Percentiles rank a stretch among this genome's conserved stretches.
Evolutionary conservation across 2,888 invertebrate genomes (phyloP).

Genomic region (Tricholauxania praeusta): DNA sequence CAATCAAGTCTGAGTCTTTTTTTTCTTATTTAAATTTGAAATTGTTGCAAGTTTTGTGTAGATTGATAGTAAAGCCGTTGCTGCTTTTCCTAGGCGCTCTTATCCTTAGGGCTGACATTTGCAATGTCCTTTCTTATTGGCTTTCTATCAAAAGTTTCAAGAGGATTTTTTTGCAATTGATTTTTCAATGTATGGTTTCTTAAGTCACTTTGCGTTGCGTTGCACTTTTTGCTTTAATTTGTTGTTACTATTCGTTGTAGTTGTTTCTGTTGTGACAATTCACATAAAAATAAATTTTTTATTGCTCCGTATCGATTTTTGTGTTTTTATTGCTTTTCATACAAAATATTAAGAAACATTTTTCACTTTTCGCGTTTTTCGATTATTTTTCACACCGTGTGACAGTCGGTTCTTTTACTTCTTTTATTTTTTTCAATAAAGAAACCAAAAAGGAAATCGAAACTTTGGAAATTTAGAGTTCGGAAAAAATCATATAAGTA

Average conservation of each 20-base stretch:
- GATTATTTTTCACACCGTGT: conserved; percentile 37
- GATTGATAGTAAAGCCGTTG: background rate
- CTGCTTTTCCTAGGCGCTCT: conserved; percentile 6
- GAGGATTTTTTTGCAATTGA: no score
- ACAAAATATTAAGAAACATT: background rate
- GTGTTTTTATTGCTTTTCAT: conserved; percentile 9
- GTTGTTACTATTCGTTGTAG: conserved; percentile 10
- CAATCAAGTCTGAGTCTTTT: background rate
- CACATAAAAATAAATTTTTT: conserved; percentile 56
- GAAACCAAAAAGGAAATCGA: conserved; percentile 36
- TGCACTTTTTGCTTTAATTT: conserved; percentile 30
- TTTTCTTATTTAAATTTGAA: conserved; percentile 28
- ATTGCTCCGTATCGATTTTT: conserved; percentile 26
- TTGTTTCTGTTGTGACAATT: conserved; percentile 37
- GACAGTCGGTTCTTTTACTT: conserved; percentile 50
- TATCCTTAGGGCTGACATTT: conserved; percentile 32
- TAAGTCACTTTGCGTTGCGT: background rate
- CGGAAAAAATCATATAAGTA: conserved; percentile 35
- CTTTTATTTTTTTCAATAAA: conserved; percentile 41
- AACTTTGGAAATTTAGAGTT: conserved; percentile 41
- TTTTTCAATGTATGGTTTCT: background rate
- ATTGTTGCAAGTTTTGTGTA: conserved; percentile 4
- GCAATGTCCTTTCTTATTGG: background rate
- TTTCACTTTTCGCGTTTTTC: conserved; percentile 29
- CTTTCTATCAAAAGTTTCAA: conserved; percentile 13